A percentile compares a stretch with the other conserved stretches of the same genome.
phyloP scores from a whole-genome alignment of 2,113 vertebrate genomes.

The Periophthalmus modestus region DNA sequence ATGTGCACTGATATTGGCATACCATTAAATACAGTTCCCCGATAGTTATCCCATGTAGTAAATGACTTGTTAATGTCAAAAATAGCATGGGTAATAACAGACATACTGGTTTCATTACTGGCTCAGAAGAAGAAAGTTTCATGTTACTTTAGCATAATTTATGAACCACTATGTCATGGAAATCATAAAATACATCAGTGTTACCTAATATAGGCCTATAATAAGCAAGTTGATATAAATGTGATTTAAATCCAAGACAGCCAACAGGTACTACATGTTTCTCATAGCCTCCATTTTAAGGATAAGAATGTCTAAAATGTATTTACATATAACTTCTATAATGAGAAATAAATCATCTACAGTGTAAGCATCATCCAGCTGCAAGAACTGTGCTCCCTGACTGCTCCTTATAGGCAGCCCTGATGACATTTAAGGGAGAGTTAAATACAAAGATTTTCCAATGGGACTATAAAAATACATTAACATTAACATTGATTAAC shows the following conservation, averaged over 20 bases:
- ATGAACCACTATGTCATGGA: neutral
- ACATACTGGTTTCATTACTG: neutral
- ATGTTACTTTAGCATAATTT: neutral
- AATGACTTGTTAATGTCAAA: too few relatives aligned
- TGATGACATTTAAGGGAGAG: neutral
- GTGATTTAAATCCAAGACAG: neutral
- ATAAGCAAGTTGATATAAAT: neutral
- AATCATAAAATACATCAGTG: neutral
- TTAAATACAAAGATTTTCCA: neutral
- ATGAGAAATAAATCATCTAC: neutral
- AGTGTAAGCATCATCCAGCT: too few relatives aligned
- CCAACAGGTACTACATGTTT: neutral
- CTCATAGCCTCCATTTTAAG: neutral
- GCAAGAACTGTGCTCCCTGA: neutral
- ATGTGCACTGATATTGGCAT: too few relatives aligned
- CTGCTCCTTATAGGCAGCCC: neutral
- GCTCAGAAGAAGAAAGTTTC: neutral
- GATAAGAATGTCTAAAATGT: too few relatives aligned
- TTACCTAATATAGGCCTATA: neutral
- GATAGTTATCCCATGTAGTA: too few relatives aligned
- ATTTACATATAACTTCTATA: too few relatives aligned
- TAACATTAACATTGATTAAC: too few relatives aligned
- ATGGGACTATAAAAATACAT: neutral
- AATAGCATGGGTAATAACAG: neutral
- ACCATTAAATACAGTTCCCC: too few relatives aligned